Base-by-base conservation (phyloP, 2,113 vertebrate genomes). In the Lampris incognitus region DNA sequence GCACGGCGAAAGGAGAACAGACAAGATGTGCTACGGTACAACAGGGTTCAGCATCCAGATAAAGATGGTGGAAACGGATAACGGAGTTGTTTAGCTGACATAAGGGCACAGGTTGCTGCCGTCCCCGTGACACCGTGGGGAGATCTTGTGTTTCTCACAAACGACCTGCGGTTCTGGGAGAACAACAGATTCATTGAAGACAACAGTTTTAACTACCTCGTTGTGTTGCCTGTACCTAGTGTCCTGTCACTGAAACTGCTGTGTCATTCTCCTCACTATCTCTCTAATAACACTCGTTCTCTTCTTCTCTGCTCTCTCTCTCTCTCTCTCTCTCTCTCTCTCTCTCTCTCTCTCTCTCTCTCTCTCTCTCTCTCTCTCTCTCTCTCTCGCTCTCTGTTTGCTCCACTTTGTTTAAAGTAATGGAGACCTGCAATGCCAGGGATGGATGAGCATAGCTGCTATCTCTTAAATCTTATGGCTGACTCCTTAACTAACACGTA, bases 251-350 rank as follows among this genome's bases (percentile, higher is more conserved):
- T 58, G 62, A 89, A 90, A 91, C 69, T 87, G 92, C 91, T 91
- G 88, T 89, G 91, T 93, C 92, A 92, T 91, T 82, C 87, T 76
- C 65, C 41, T 78, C 39, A 6, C 72, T 73, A 74, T 85, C 74
- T 82, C 60, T 46, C 49, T 81, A 85, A 78, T 80, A 81, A 79
- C 66, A 80, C n/a, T 70, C 65, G 10, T 64, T 69, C 67, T 79
- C 69, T 11, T 60, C 60, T 50, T 40, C 63, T 72, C 58, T 55
- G 55, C 61, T 56, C 37, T 24, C 73, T 79, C 55, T 58, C 24
- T 70, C 58, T 74, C 49, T 65, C 74, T 36, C 44, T 68, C 36
- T 49, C 44, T 6, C n/a, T n/a, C n/a, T n/a, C n/a, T n/a, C 61
- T 56, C 37, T 24, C 73, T 79, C 55, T 58, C 24, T 70, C 58